These are phyloP conservation scores for Stenopsyche tienmushanensis DNA, from an alignment of 1,140 invertebrate genomes.

Conservation along the genomic window DNA sequence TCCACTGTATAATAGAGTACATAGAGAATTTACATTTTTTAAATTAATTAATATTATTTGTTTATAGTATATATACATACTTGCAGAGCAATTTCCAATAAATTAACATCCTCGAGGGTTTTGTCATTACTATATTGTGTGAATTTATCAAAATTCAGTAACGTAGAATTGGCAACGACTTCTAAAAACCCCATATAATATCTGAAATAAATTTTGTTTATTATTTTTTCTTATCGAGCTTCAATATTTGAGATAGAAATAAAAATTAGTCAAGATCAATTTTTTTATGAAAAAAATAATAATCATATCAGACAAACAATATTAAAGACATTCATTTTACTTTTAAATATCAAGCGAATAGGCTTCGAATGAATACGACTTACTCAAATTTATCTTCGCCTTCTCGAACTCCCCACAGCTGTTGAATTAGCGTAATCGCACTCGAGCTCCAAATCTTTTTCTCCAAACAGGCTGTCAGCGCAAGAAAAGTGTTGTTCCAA, in stretches of 20 bases:
- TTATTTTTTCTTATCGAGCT: too few relatives aligned
- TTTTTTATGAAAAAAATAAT: neutral
- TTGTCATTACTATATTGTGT: conserved; percentile 50
- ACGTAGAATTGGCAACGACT: conserved; percentile 53
- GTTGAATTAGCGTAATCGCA: conserved; percentile 18
- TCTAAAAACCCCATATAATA: conserved; percentile 55
- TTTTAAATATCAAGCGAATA: too few relatives aligned
- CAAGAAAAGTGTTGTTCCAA: conserved; percentile 59
- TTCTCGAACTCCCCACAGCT: conserved; percentile 17
- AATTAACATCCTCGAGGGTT: conserved; percentile 50
- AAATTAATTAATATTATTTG: too few relatives aligned
- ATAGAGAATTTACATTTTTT: too few relatives aligned
- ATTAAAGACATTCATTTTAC: too few relatives aligned
- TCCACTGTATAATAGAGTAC: too few relatives aligned
- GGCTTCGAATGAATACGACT: too few relatives aligned
- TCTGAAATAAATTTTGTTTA: conserved; percentile 24
- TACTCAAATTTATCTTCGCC: conserved; percentile 25
- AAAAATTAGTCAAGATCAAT: too few relatives aligned
- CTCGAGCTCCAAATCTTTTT: conserved; percentile 43
- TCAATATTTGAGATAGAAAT: too few relatives aligned
- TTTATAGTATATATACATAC: too few relatives aligned
- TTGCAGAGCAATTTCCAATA: conserved; percentile 48
- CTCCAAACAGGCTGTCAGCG: conserved; percentile 55
- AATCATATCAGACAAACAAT: too few relatives aligned
- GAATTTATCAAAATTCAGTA: conserved; percentile 51